These are phyloP conservation scores for Deilephila elpenor DNA, from an alignment of 2,888 invertebrate species.

Conservation along the genomic window DNA sequence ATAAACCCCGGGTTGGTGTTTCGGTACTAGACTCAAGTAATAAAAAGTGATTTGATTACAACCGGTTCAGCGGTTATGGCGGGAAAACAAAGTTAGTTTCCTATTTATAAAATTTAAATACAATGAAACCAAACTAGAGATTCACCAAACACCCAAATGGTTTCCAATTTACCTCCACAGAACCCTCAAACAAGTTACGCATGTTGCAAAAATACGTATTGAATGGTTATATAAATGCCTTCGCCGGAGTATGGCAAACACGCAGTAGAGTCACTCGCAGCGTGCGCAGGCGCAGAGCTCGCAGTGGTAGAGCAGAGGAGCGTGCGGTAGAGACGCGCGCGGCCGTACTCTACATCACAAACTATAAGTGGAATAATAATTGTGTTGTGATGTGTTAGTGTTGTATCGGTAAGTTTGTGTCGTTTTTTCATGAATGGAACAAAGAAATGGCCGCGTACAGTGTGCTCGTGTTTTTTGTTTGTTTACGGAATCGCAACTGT, in stretches of 20 bases:
- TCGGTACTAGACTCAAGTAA: no score
- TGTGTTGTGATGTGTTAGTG: conserved; percentile 1
- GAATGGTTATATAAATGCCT: background rate
- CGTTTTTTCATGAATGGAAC: conserved; percentile 16
- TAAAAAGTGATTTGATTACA: no score
- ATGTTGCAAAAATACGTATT: background rate
- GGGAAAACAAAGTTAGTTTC: no score
- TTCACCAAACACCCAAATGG: no score
- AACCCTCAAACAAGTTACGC: background rate
- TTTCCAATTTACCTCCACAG: background rate
- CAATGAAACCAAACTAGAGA: no score
- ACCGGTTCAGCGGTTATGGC: no score
- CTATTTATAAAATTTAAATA: no score
- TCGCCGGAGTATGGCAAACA: background rate
- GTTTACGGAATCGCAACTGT: background rate
- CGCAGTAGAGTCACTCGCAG: background rate
- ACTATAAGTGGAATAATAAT: background rate
- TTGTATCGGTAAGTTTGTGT: background rate
- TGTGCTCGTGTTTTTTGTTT: background rate
- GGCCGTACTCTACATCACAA: background rate
- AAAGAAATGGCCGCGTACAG: background rate
- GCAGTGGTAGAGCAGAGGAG: background rate
- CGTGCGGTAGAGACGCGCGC: background rate
- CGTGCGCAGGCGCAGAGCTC: no score
- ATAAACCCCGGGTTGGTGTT: no score